These are phyloP conservation scores for Diadophis punctatus DNA, from an alignment of 2,113 vertebrate genomes.

Conservation along the genomic window DNA sequence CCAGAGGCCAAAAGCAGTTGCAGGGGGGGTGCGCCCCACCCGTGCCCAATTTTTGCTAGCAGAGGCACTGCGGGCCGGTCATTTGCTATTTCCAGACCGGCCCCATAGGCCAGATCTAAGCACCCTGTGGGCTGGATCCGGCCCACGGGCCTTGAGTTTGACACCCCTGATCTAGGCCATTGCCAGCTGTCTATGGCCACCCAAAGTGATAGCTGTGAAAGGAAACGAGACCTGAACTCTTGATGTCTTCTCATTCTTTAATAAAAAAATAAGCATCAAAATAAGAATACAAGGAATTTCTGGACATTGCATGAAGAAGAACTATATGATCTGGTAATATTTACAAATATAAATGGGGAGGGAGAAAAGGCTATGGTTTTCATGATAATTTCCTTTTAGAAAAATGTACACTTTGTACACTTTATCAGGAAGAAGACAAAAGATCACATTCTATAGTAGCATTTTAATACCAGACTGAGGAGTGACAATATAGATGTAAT, in stretches of 20 bases:
- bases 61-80: too few relatives aligned
- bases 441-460: not conserved
- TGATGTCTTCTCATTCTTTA: not conserved
- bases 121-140: too few relatives aligned
- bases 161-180: not conserved
- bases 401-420: conserved; percentile 11
- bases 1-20: too few relatives aligned
- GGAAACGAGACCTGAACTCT: too few relatives aligned
- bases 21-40: too few relatives aligned
- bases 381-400: conserved; percentile 42
- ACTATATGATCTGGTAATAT: not conserved
- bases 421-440: not conserved
- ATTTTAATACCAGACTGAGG: not conserved
- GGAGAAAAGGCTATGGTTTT: not conserved
- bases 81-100: too few relatives aligned
- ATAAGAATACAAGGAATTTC: not conserved
- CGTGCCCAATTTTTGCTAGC: too few relatives aligned
- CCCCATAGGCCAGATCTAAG: too few relatives aligned
- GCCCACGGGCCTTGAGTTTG: too few relatives aligned
- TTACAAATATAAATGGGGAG: not conserved
- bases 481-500: not conserved
- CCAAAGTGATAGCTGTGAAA: not conserved
- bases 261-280: not conserved
- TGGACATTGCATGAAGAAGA: not conserved
- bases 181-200: not conserved